Evolutionary conservation across 2,888 invertebrate species (phyloP), one percentile per base, ranked within the genome.

Genomic region (Caenorhabditis becei): DNA sequence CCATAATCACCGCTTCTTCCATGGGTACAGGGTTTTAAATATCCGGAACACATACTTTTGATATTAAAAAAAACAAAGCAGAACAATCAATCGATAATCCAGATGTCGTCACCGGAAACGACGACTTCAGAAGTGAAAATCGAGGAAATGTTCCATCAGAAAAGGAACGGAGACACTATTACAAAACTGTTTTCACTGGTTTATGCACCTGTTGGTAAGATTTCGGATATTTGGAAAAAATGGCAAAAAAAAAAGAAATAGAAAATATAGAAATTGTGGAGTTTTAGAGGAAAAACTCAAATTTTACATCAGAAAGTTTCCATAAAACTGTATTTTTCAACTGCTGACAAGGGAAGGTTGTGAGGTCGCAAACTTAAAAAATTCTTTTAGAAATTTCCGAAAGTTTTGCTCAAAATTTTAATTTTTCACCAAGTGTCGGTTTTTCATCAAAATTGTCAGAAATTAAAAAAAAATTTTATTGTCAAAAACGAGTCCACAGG

Each of bases 131-230:
- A 37, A 23, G 7, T 70, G 20, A 32, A 24, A 44, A 75, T 80
- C n/a, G 80, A 80, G 24, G 63, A 74, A 37, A 37, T 80, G 16
- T 80, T 80, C 35, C 62, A 74, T 54, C 51, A 49, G 20, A 58
- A 59, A 16, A 16, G 80, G 20, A 59, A n/a, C 41, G 63, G 51
- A 2, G 80, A 75, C 35, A 28, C 65, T 28, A 53, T 69, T 16
- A 72, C 77, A 4, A 53, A 61, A 14, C 16, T 72, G 2, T 75
- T 82, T 23, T 49, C 79, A 20, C 16, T 62, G 10, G 14, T 75
- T 18, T 84, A 82, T 65, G 56, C 61, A 5, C 82, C 80, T 23
- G 24, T 84, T 61, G 84, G 84, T 84, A 28, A 49, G 61, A n/a
- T 44, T 44, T 54, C 3, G 41, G 8, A 51, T 35, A 51, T 77